These are phyloP conservation scores for Myrmophylax atrothorax DNA, from an alignment of 2,113 vertebrate species.

Conservation along the genomic window DNA sequence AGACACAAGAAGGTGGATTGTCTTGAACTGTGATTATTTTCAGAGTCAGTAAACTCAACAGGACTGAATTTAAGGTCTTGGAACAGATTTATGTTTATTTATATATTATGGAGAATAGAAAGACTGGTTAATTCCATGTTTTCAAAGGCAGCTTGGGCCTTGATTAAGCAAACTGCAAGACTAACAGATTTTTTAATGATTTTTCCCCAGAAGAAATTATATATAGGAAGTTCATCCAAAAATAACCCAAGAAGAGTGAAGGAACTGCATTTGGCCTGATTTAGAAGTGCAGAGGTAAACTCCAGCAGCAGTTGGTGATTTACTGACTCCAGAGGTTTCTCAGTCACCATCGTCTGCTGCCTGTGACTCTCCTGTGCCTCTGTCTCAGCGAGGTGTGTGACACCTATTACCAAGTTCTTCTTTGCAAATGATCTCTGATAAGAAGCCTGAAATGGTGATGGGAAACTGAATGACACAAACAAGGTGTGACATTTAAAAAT, in stretches of 20 bases:
- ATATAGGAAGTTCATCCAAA: background rate
- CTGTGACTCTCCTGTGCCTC: background rate
- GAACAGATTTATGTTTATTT: background rate
- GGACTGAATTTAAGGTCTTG: background rate
- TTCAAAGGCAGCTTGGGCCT: background rate
- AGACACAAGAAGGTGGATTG: background rate
- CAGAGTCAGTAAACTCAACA: background rate
- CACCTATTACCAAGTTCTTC: background rate
- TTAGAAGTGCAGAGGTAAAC: background rate
- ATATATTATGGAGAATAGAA: background rate
- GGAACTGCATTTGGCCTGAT: background rate
- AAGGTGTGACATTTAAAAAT: background rate
- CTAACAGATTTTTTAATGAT: background rate
- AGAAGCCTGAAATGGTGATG: background rate
- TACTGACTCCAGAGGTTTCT: background rate
- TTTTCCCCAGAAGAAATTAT: background rate
- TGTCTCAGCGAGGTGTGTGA: background rate
- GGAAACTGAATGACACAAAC: background rate
- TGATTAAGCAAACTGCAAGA: background rate
- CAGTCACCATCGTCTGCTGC: background rate
- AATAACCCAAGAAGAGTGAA: background rate
- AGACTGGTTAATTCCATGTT: background rate
- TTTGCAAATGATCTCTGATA: background rate
- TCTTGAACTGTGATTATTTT: background rate
- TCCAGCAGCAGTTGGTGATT: background rate